Conservation (phyloP, 2,113 vertebrate genomes). For the Taurulus bubalis region DNA sequence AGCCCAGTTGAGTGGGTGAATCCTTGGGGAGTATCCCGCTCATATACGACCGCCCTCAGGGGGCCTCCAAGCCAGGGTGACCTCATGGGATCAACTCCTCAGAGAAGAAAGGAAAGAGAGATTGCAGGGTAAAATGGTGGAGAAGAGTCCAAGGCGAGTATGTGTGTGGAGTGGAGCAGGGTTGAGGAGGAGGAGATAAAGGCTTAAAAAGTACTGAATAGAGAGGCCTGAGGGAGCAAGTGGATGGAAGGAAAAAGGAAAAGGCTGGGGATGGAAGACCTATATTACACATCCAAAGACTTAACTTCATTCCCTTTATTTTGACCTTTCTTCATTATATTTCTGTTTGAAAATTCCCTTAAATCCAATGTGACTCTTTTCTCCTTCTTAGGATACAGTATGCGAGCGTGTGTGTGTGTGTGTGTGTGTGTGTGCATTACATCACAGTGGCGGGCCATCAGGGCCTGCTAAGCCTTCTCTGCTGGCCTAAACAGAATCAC, state of each 20-base stretch:
- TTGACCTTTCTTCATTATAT: constrained; percentile 26
- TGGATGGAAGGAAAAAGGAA: neutral
- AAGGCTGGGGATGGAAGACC: neutral
- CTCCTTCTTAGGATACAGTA: constrained; percentile 8
- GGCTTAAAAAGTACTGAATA: constrained; percentile 42
- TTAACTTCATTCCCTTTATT: constrained; percentile 33
- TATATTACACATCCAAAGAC: constrained; percentile 24
- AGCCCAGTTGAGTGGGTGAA: neutral
- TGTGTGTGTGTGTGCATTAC: neutral
- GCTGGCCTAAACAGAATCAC: too few relatives aligned
- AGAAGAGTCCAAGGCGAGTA: neutral
- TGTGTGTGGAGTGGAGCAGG: neutral
- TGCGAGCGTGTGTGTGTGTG: neutral
- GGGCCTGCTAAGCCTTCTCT: too few relatives aligned
- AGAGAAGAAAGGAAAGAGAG: constrained; percentile 32
- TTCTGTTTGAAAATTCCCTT: constrained; percentile 11
- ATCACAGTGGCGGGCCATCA: too few relatives aligned
- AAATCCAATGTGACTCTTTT: constrained; percentile 33
- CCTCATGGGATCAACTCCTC: constrained; percentile 56
- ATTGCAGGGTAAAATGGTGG: constrained; percentile 24
- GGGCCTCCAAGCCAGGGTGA: constrained; percentile 48
- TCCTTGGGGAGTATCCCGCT: constrained; percentile 25
- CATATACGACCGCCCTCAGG: neutral
- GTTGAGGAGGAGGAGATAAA: constrained; percentile 41
- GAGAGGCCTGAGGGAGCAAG: neutral